Conservation (phyloP, 2,888 invertebrate species). For the Macropis europaea region DNA sequence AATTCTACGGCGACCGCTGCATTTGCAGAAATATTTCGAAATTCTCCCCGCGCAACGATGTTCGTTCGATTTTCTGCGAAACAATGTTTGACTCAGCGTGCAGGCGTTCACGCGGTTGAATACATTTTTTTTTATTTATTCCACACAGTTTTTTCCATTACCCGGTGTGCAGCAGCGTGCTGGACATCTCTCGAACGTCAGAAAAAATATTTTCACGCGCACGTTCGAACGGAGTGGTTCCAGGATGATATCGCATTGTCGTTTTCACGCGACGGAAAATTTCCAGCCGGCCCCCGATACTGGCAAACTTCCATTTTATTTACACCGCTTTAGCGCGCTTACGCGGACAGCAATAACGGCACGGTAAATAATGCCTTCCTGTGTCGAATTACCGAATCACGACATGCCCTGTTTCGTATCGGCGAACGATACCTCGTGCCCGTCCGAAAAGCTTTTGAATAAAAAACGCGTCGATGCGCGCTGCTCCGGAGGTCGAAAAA, state of each 20-base stretch:
- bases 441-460: background rate
- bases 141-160: too few relatives aligned
- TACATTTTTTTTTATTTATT: too few relatives aligned
- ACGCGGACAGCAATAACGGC: constrained; percentile 29
- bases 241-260: background rate
- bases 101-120: too few relatives aligned
- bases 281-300: background rate
- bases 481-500: too few relatives aligned
- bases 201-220: background rate
- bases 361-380: constrained; percentile 65
- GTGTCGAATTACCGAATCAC: constrained; percentile 56
- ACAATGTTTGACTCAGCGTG: too few relatives aligned
- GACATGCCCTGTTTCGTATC: constrained; percentile 19
- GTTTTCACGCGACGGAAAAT: constrained; percentile 26
- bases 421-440: background rate
- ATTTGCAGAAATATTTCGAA: constrained; percentile 28
- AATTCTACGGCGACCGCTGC: constrained; percentile 1
- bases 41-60: too few relatives aligned
- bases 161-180: too few relatives aligned
- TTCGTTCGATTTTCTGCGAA: background rate
- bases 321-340: constrained; percentile 38
- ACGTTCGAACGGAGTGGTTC: background rate
- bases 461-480: background rate
- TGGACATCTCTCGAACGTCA: background rate
- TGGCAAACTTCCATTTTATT: constrained; percentile 59